These are phyloP conservation scores for Carposina sasakii DNA, from an alignment of 1,140 invertebrate genomes.

Conservation along the genomic window DNA sequence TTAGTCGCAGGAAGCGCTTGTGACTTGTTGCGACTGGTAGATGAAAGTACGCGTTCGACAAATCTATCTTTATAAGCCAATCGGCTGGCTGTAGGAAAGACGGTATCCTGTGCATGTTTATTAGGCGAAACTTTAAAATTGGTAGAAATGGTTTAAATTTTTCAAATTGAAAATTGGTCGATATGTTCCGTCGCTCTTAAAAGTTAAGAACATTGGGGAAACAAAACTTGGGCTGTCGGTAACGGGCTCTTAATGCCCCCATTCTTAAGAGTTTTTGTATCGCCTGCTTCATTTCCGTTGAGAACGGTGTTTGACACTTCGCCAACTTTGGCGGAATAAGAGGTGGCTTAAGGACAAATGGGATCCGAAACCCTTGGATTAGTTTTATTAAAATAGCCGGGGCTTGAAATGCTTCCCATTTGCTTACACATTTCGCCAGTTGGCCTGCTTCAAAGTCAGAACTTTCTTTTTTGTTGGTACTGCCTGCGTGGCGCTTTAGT, in stretches of 20 bases:
- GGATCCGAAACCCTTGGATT: constrained; percentile 1
- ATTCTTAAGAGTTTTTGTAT: neutral
- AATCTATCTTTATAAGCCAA: constrained; percentile 1
- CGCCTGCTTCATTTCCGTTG: constrained; percentile 13
- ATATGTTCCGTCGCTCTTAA: constrained; percentile 7
- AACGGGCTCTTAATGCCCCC: neutral
- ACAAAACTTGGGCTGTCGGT: constrained; percentile 14
- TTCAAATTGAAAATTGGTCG: constrained; percentile 33
- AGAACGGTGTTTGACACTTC: constrained; percentile 3
- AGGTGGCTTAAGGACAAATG: neutral
- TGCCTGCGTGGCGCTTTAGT: neutral
- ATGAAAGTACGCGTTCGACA: constrained; percentile 47
- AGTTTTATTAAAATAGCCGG: constrained; percentile 6
- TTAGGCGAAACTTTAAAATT: constrained; percentile 25
- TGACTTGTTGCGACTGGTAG: constrained; percentile 17
- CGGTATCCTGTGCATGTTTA: constrained; percentile 29
- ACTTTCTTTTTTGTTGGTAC: constrained; percentile 6
- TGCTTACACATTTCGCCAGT: neutral
- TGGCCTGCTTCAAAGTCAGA: neutral
- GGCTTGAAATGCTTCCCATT: constrained; percentile 4
- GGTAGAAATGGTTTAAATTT: constrained; percentile 25
- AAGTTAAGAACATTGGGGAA: constrained; percentile 9
- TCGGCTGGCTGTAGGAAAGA: constrained; percentile 27
- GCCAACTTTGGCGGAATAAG: neutral
- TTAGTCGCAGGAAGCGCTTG: constrained; percentile 16